Percentiles rank a stretch among this genome's conserved stretches.
These are phyloP conservation scores for Aporophyla nigra DNA, from an alignment of 2,888 invertebrate species.

Conservation along the genomic window DNA sequence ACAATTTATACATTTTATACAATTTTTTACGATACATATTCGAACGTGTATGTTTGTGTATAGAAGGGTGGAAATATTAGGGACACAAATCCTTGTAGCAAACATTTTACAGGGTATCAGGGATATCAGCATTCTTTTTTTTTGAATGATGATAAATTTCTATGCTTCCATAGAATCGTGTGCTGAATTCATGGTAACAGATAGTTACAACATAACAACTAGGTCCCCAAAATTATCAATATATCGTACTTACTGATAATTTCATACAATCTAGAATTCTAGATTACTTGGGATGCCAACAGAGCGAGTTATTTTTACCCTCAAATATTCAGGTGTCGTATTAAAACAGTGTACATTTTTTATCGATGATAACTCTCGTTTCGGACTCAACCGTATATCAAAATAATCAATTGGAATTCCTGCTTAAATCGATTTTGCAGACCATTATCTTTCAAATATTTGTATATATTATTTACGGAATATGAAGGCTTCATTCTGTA, in stretches of 20 bases:
- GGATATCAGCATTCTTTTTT: too few species aligned
- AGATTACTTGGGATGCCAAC: not conserved
- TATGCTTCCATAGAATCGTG: too few species aligned
- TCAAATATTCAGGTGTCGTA: not conserved
- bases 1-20: slow-evolving; percentile 53
- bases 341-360: not conserved
- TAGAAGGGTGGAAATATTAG: slow-evolving; percentile 22
- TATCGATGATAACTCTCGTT: not conserved
- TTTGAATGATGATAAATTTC: too few species aligned
- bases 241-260: slow-evolving; percentile 14
- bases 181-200: not conserved
- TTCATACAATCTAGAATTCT: slow-evolving; percentile 1
- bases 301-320: not conserved
- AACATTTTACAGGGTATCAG: not conserved
- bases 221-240: slow-evolving; percentile 2
- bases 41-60: slow-evolving; percentile 23
- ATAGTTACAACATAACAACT: too few species aligned
- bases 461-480: slow-evolving; percentile 4
- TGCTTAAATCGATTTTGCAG: not conserved
- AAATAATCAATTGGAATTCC: not conserved
- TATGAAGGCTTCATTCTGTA: slow-evolving; percentile 43
- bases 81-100: slow-evolving; percentile 9
- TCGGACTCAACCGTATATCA: not conserved
- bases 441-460: not conserved
- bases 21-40: slow-evolving; percentile 36